phyloP scores from a whole-genome alignment of 2,888 invertebrate genomes.

The Ophonus ardosiacus region DNA sequence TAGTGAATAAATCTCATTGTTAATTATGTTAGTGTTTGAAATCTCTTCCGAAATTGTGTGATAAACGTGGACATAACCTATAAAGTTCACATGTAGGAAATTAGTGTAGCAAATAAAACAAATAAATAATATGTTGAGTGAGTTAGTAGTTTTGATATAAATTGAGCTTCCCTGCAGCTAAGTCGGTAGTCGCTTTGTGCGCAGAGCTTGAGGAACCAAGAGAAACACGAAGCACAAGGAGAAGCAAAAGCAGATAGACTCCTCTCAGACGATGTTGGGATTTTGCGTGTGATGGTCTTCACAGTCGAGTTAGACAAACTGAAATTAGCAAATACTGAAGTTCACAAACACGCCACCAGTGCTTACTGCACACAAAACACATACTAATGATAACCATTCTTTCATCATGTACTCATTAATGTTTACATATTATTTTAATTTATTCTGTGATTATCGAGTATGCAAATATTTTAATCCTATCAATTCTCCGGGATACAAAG shows the following conservation, averaged over 20 bases:
- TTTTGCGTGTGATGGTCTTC: constrained; percentile 21
- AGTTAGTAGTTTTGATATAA: not conserved
- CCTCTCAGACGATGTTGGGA: not conserved
- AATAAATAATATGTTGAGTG: not conserved
- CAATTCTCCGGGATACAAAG: too few species aligned
- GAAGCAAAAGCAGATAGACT: too few species aligned
- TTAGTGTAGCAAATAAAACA: not conserved
- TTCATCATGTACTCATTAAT: not conserved
- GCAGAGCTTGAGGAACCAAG: not conserved
- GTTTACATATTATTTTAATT: not conserved
- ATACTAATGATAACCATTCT: not conserved
- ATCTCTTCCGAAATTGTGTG: not conserved
- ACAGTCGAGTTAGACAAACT: constrained; percentile 26
- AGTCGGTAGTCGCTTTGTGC: constrained; percentile 14
- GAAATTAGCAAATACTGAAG: constrained; percentile 22
- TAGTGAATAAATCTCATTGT: not conserved
- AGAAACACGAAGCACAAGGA: not conserved
- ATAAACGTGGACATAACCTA: not conserved
- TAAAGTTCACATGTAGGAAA: not conserved
- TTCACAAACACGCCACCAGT: not conserved
- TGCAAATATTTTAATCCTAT: too few species aligned
- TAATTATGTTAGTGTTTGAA: not conserved
- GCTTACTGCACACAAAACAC: not conserved
- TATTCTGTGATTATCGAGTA: not conserved
- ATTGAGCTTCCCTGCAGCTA: not conserved